Conservation (phyloP, 2,888 invertebrate genomes). For the Pomacea canaliculata region DNA sequence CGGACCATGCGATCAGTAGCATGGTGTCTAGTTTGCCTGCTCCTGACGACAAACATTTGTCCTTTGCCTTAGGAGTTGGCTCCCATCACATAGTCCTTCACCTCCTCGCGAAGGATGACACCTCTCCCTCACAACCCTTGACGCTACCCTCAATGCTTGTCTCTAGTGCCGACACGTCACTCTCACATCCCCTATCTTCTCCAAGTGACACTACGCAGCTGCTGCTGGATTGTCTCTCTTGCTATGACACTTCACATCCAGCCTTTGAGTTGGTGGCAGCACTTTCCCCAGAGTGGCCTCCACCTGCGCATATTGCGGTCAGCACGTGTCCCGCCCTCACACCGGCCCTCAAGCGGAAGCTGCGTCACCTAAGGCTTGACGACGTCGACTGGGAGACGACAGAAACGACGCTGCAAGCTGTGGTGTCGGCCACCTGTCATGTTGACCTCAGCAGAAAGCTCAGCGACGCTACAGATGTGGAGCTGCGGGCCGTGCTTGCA, state of each 20-base stretch:
- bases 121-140: background rate
- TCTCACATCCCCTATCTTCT: too few species aligned
- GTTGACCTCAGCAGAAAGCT: slow-evolving; percentile 13
- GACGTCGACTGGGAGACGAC: background rate
- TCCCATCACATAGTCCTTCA: background rate
- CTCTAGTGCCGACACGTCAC: too few species aligned
- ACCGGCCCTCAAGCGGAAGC: too few species aligned
- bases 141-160: too few species aligned
- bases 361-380: too few species aligned
- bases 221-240: background rate
- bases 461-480: background rate
- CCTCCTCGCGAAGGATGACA: background rate
- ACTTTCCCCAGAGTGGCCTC: too few species aligned
- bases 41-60: background rate
- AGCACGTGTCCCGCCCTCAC: too few species aligned
- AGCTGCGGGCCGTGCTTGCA: slow-evolving; percentile 3
- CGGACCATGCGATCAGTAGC: slow-evolving; percentile 8
- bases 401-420: background rate
- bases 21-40: background rate
- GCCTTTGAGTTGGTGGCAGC: slow-evolving; percentile 1
- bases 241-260: background rate
- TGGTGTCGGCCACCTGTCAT: slow-evolving; percentile 4
- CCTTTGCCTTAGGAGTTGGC: background rate
- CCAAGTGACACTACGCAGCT: too few species aligned
- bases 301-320: too few species aligned